phyloP scores from a whole-genome alignment of 2,888 invertebrate species.

The Callosobruchus maculatus region DNA sequence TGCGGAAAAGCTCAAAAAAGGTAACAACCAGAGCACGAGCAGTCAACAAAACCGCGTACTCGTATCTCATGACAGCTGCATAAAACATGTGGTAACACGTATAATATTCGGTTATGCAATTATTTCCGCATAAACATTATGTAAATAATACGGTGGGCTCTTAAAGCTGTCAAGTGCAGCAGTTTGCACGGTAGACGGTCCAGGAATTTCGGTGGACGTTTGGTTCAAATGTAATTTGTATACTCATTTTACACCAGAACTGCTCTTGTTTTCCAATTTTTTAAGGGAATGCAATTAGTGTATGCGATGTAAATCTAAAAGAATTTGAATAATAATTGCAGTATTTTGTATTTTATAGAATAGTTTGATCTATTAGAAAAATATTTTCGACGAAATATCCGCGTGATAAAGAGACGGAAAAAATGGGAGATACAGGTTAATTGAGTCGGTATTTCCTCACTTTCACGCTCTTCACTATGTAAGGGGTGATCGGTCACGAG shows the following conservation, averaged over 20 bases:
- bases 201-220: background rate
- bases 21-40: background rate
- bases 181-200: background rate
- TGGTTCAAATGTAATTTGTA: background rate
- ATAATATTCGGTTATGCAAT: background rate
- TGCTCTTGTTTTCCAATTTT: background rate
- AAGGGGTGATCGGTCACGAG: too few species aligned
- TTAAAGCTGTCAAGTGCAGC: background rate
- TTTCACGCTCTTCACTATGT: too few species aligned
- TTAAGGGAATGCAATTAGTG: too few species aligned
- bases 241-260: background rate
- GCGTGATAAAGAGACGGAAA: too few species aligned
- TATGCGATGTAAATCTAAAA: too few species aligned
- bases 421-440: too few species aligned
- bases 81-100: background rate
- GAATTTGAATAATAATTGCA: too few species aligned
- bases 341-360: too few species aligned
- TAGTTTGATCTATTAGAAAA: too few species aligned
- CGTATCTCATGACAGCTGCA: background rate
- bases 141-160: background rate
- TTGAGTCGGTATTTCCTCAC: too few species aligned
- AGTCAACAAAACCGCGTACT: background rate
- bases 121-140: background rate
- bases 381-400: too few species aligned
- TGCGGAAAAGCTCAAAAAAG: background rate